phyloP scores from a whole-genome alignment of 2,888 invertebrate genomes.

The Nasonovia ribisnigri region DNA sequence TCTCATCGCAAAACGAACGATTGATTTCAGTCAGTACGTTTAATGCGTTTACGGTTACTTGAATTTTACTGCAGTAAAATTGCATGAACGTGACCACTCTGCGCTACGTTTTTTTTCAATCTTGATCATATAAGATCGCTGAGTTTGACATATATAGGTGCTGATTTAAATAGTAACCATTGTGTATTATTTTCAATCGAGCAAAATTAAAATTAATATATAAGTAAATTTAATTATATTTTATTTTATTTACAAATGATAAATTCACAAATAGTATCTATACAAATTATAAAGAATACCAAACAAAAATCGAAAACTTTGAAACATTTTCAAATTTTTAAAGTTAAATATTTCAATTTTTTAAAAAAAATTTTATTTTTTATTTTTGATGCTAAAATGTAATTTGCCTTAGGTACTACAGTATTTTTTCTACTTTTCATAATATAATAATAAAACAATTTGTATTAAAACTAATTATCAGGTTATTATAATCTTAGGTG shows the following conservation, averaged over 20 bases:
- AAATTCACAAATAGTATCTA: not conserved
- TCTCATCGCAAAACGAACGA: not conserved
- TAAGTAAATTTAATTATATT: not conserved
- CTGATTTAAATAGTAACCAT: not conserved
- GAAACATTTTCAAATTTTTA: not conserved
- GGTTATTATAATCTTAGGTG: not conserved
- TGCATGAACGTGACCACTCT: not conserved
- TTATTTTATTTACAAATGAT: conserved; percentile 9
- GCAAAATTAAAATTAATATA: not conserved
- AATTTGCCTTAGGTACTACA: not conserved
- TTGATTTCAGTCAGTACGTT: not conserved
- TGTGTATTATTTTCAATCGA: not conserved
- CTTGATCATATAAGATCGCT: not conserved
- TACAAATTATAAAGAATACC: not conserved
- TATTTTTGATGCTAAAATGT: not conserved
- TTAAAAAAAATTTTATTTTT: not conserved
- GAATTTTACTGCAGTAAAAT: not conserved
- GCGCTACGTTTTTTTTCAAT: not conserved
- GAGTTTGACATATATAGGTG: not conserved
- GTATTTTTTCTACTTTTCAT: not conserved
- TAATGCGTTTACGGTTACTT: not conserved
- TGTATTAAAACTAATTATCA: conserved; percentile 6
- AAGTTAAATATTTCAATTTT: not conserved
- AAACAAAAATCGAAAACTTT: not conserved
- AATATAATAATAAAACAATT: conserved; percentile 10